phyloP scores from a whole-genome alignment of 2,797 vertebrate genomes.

The Gymnodraco acuticeps region DNA sequence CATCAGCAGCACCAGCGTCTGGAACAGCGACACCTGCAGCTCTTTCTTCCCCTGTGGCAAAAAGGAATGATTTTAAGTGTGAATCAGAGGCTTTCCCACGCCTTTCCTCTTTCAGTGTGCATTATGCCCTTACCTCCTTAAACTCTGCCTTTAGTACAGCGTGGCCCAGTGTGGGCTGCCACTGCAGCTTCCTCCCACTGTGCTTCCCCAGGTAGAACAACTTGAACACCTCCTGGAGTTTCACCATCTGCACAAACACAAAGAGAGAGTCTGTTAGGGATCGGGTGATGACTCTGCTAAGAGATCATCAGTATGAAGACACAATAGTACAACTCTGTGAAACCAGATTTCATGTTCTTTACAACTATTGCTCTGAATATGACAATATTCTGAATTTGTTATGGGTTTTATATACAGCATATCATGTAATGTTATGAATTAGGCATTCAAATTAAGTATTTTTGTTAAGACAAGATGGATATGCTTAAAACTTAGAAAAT shows the following conservation, averaged over 20 bases:
- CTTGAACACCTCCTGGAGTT: conserved; percentile 99
- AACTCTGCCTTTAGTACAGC: conserved; percentile 98
- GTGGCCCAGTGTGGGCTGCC: conserved; percentile 98
- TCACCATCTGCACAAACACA: conserved; percentile 91
- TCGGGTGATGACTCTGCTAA: not conserved
- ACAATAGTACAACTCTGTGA: not conserved
- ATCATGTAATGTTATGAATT: no score
- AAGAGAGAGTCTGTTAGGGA: not conserved
- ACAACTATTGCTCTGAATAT: no score
- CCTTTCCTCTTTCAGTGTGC: not conserved
- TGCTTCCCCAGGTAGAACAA: conserved; percentile 99
- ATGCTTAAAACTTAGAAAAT: no score
- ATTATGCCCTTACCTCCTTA: conserved; percentile 88
- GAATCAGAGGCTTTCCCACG: conserved; percentile 1
- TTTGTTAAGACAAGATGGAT: no score
- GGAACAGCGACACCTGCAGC: conserved; percentile 98
- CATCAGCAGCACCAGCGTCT: conserved; percentile 98
- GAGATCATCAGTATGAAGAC: not conserved
- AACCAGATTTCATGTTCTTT: not conserved
- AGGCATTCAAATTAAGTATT: no score
- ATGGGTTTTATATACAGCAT: no score
- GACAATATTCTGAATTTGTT: no score
- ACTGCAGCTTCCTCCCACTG: conserved; percentile 98
- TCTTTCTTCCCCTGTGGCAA: conserved; percentile 95
- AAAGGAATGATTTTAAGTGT: conserved; percentile 1